Percentiles rank a stretch among this genome's conserved stretches.
Conservation (phyloP, 2,888 invertebrate species). For the Mechanitis mazaeus region DNA sequence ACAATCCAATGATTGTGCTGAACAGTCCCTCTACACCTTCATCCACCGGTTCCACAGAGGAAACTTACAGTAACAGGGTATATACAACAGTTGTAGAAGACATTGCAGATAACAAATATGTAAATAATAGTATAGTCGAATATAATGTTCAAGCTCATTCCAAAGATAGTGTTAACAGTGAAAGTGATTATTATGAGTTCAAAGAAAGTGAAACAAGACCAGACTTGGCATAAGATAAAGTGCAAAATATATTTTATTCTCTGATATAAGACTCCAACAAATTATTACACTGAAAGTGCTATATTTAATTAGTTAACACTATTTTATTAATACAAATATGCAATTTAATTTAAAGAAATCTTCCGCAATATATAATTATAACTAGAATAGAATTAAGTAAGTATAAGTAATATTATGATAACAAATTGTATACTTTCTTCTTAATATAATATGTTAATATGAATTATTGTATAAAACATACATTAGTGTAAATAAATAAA, state of each 20-base stretch:
- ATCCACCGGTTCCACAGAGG: conserved; percentile 48
- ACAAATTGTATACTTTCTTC: not conserved
- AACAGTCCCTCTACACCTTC: conserved; percentile 67
- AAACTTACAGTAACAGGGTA: conserved; percentile 68
- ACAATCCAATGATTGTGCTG: conserved; percentile 60
- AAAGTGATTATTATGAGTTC: conserved; percentile 38
- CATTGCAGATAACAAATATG: conserved; percentile 49
- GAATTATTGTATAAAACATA: not conserved
- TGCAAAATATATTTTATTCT: conserved; percentile 9
- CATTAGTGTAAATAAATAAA: not conserved
- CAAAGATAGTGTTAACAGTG: conserved; percentile 55
- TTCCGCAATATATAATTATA: not conserved
- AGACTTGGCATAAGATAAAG: conserved; percentile 24
- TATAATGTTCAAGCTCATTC: conserved; percentile 58
- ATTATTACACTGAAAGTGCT: conserved; percentile 24
- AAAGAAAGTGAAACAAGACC: conserved; percentile 42
- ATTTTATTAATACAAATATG: conserved; percentile 9
- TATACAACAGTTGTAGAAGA: conserved; percentile 60
- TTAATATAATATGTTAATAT: conserved; percentile 1
- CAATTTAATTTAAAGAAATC: conserved; percentile 9
- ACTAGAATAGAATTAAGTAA: too few species aligned
- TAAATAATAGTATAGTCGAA: conserved; percentile 46
- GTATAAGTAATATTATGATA: too few species aligned
- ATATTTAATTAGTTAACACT: conserved; percentile 13
- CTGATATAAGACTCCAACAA: conserved; percentile 23